A percentile compares a stretch with the other conserved stretches of the same genome.
phyloP scores from a whole-genome alignment of 1,140 invertebrate species.

The Glossosoma conforme region DNA sequence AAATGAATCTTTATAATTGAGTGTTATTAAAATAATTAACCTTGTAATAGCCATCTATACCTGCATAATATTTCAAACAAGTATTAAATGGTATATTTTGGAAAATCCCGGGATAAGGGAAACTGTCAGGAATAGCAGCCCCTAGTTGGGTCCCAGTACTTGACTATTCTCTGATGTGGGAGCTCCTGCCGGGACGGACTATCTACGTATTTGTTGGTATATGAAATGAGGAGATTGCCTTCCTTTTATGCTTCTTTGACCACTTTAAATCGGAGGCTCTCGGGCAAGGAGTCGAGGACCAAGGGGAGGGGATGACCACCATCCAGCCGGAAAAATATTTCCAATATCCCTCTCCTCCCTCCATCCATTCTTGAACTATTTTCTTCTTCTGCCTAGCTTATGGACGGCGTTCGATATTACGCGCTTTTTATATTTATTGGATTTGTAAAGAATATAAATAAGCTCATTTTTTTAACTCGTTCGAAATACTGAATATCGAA shows the following conservation, averaged over 20 bases:
- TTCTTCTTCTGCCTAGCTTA: neutral
- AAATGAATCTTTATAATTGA: too few relatives aligned
- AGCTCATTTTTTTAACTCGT: too few relatives aligned
- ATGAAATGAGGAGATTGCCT: conserved; percentile 29
- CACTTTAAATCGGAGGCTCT: conserved; percentile 22
- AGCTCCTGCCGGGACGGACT: too few relatives aligned
- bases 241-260: conserved; percentile 30
- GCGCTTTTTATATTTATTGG: neutral
- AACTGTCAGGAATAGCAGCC: too few relatives aligned
- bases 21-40: too few relatives aligned
- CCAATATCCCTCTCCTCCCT: conserved; percentile 18
- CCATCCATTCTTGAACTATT: neutral
- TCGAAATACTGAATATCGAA: too few relatives aligned
- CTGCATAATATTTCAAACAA: too few relatives aligned
- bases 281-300: neutral
- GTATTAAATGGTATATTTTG: too few relatives aligned
- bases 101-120: too few relatives aligned
- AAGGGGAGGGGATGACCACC: neutral
- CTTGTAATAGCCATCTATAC: too few relatives aligned
- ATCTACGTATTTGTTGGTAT: conserved; percentile 14
- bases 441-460: neutral
- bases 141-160: too few relatives aligned
- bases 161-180: conserved; percentile 1
- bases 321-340: conserved; percentile 26
- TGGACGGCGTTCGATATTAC: neutral